phyloP scores from a whole-genome alignment of 1,140 invertebrate genomes.

The Gerris buenoi region DNA sequence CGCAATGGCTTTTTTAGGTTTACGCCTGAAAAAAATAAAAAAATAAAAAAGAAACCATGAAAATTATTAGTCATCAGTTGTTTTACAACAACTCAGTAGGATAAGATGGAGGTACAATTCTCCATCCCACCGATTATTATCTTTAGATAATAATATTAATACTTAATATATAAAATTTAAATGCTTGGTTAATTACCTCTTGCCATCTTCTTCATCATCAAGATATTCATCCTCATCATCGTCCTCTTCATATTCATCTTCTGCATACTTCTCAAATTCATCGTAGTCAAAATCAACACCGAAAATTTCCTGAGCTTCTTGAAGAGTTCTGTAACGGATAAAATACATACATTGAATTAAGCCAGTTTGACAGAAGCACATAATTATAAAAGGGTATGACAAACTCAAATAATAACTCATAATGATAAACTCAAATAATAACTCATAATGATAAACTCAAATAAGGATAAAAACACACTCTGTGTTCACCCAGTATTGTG shows the following conservation, averaged over 20 bases:
- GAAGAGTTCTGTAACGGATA: conserved; percentile 75
- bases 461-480: no score
- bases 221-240: conserved; percentile 60
- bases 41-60: background rate
- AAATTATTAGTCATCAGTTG: no score
- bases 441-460: no score
- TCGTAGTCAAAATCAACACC: conserved; percentile 97
- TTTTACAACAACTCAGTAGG: no score
- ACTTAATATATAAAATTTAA: background rate
- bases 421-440: no score
- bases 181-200: conserved; percentile 18
- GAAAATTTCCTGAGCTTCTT: conserved; percentile 98
- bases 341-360: no score
- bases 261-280: conserved; percentile 80
- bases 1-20: conserved; percentile 51
- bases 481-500: no score
- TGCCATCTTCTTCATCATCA: conserved; percentile 42
- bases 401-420: no score
- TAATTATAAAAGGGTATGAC: background rate
- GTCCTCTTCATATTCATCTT: conserved; percentile 71
- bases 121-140: no score
- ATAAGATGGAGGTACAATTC: no score
- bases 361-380: no score
- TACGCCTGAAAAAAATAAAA: conserved; percentile 25
- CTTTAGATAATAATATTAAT: background rate